Base-by-base conservation (phyloP, 2,888 invertebrate genomes). In the Hypomecis punctinalis region DNA sequence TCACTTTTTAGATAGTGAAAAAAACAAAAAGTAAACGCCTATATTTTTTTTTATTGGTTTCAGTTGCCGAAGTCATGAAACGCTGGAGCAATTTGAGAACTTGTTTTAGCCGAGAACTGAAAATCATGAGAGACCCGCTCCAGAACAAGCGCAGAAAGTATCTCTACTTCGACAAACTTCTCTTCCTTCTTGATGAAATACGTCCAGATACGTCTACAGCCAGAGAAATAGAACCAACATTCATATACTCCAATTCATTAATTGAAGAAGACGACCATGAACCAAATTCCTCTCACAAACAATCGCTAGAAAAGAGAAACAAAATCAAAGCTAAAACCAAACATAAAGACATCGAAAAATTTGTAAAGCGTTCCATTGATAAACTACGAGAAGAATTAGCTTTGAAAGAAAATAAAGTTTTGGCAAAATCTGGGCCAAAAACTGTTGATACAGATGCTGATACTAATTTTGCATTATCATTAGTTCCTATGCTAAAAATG, bases 71-170 rank as follows among this genome's bases (percentile, higher is more conserved):
- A 36, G 46, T 61, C 5, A 4, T 63, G 5, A 63, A 63, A 46
- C 63, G 67, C 5, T 67, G 67, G 67, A 63, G 51, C 56, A 67
- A 67, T 37, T 10, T 67, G 2, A 54, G 67, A 0, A 60, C 67
- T 7, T 60, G 56, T 8, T 67, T 63, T 42, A 49, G 53, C 0
- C 40, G 67, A 63, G 67, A 61, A 48, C 35, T 63, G 2, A 63
- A 63, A 33, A 42, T 60, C 5, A 45, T 60, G 59, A 52, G 39
- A 11, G 60, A 59, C 49, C 63, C 63, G 0, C 48, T 53, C 0
- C 40, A 52, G 9, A 51, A 55, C 23, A 63, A 62, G 40, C 43
- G 60, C 1, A 51, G 42, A 5, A 56, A 67, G 46, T 67, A 67
- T 49, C 35, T 67, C 0, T 67, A 67, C 49, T 63, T 63, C 57